Evolutionary conservation across 2,797 vertebrate genomes (phyloP), one percentile per base, ranked within the genome.

Genomic region (Ptychadena robeensis): DNA sequence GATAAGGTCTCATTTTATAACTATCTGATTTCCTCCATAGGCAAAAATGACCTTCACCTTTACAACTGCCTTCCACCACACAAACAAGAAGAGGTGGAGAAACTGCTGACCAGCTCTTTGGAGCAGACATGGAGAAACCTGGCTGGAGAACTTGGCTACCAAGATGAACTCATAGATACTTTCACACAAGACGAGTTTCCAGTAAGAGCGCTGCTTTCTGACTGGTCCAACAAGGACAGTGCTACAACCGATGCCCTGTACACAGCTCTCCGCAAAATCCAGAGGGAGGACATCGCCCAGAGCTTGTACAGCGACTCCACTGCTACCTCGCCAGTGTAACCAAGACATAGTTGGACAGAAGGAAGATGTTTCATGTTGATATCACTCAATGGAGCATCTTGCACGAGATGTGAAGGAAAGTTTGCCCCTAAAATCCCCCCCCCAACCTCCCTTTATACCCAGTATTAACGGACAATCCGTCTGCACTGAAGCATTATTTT

Each of bases 61-160:
- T 94, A 94, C 85, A 79, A 91, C 10, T 93, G 90, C 87, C 91
- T 88, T 88, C 94, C 92, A 1, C 89, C 88, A 44, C 91, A 87
- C 90, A 97, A 93, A 91, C 94, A 91, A 90, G 94, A 96, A 82
- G 93, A 95, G 81, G 90, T 98, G 65, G 98, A 91, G 91, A 95
- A 97, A 86, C 94, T 99, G 82, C 92, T 99, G 84, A 91, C 86
- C 0, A 90, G 93, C 83, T 91, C 88, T 0, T 85, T 92, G 0
- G 95, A 96, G 15, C 96, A 97, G 81, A 96, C 95, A 73, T 99
- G 97, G 98, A 91, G 94, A 89, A 96, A 92, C 88, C 92, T 99
- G 89, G 98, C 98, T 0, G 95, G 93, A 0, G 94, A 98, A 85
- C 92, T 99, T 85, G 98, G 98, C 63, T 99, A 98, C 86, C 93